Evolutionary conservation across 1,140 invertebrate species (phyloP).

Genomic region (Thalassaphorura encarpata): DNA sequence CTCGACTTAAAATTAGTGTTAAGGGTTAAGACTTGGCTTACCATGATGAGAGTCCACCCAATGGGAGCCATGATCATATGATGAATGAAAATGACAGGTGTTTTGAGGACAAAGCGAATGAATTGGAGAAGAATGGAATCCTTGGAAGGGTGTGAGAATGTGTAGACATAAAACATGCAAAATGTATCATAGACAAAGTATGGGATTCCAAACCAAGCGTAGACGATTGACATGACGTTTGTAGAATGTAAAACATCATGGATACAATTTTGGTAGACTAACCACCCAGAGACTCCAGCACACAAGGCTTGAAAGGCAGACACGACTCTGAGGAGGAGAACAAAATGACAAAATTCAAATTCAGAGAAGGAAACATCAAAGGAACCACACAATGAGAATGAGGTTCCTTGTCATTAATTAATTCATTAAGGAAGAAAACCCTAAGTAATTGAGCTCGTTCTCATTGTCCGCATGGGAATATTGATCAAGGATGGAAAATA

Average conservation of each 20-base stretch:
- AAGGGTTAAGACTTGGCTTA: constrained; percentile 38
- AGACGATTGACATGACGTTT: constrained; percentile 58
- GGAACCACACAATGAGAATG: not conserved
- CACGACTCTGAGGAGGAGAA: constrained; percentile 46
- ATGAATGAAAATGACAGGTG: constrained; percentile 58
- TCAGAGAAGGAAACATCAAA: not conserved
- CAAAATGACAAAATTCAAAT: not conserved
- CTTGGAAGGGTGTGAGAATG: constrained; percentile 18
- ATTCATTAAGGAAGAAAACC: not conserved
- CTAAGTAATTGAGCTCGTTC: too few relatives aligned
- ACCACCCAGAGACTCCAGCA: constrained; percentile 50
- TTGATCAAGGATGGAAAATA: too few relatives aligned
- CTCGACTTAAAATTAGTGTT: not conserved
- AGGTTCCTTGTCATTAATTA: not conserved
- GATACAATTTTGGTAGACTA: constrained; percentile 52
- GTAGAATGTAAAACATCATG: constrained; percentile 50
- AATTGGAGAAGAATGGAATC: constrained; percentile 26
- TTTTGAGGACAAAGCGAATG: constrained; percentile 44
- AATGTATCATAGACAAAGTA: constrained; percentile 49
- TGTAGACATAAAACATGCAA: constrained; percentile 36
- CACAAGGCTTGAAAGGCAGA: constrained; percentile 55
- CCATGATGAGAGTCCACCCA: constrained; percentile 55
- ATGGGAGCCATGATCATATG: constrained; percentile 61
- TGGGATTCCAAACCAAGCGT: constrained; percentile 62
- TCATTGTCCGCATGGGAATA: too few relatives aligned